Conservation (phyloP, 2,113 vertebrate species). For the Pagrus major region DNA sequence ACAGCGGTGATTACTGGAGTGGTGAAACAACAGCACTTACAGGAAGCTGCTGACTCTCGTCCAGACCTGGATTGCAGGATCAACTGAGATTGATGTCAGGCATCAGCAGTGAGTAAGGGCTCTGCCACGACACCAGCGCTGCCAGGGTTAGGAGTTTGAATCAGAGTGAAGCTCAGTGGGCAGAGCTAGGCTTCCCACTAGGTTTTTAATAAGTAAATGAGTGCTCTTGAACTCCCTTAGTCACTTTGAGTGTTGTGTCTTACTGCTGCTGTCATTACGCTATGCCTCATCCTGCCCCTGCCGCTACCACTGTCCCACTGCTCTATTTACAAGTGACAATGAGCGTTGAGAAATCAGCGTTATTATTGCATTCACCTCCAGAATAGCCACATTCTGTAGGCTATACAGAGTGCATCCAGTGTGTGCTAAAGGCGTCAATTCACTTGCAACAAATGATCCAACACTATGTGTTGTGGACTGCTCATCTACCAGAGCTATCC, state of each 20-base stretch:
- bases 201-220: background rate
- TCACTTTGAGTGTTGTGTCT: background rate
- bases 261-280: background rate
- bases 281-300: no score
- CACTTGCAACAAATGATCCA: no score
- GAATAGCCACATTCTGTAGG: no score
- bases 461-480: no score
- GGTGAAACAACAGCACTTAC: conserved; percentile 71
- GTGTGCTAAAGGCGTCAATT: no score
- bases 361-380: no score
- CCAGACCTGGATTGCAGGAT: conserved; percentile 56
- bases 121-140: conserved; percentile 10
- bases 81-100: conserved; percentile 30
- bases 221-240: background rate
- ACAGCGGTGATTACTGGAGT: conserved; percentile 66
- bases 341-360: no score
- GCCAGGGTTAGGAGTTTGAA: conserved; percentile 4
- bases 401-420: no score
- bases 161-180: background rate
- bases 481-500: no score
- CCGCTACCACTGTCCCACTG: no score
- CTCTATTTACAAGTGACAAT: no score
- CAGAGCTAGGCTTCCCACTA: background rate
- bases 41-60: conserved; percentile 69
- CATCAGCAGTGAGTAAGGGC: conserved; percentile 26